phyloP scores from a whole-genome alignment of 2,888 invertebrate genomes.

The Rhagium mordax region DNA sequence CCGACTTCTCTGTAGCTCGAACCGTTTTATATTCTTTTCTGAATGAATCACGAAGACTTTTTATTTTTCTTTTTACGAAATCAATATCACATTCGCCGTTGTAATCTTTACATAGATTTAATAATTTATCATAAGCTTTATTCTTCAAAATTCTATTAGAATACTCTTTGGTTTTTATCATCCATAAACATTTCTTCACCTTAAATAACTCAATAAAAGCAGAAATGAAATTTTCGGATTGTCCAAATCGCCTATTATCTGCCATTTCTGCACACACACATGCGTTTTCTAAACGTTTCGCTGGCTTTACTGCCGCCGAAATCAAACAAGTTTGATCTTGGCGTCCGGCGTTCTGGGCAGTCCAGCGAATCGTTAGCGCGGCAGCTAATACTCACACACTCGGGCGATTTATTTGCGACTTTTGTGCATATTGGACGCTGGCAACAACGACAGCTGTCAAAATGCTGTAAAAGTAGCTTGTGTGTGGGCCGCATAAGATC shows the following conservation, averaged over 20 bases:
- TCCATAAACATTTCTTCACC: background rate
- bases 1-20: background rate
- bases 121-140: background rate
- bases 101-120: conserved; percentile 1
- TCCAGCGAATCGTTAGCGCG: background rate
- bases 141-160: background rate
- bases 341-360: background rate
- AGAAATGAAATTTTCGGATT: no score
- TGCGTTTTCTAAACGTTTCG: no score
- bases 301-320: no score
- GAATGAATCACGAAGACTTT: background rate
- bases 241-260: no score
- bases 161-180: background rate
- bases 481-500: no score
- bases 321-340: no score
- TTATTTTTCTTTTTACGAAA: background rate
- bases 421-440: background rate
- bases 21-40: background rate
- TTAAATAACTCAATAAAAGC: no score
- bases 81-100: background rate
- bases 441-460: background rate
- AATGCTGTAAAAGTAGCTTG: background rate
- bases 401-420: background rate
- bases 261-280: no score
- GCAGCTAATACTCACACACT: background rate